Conservation (phyloP, 2,888 invertebrate species). For the Pachydiplax longipennis region DNA sequence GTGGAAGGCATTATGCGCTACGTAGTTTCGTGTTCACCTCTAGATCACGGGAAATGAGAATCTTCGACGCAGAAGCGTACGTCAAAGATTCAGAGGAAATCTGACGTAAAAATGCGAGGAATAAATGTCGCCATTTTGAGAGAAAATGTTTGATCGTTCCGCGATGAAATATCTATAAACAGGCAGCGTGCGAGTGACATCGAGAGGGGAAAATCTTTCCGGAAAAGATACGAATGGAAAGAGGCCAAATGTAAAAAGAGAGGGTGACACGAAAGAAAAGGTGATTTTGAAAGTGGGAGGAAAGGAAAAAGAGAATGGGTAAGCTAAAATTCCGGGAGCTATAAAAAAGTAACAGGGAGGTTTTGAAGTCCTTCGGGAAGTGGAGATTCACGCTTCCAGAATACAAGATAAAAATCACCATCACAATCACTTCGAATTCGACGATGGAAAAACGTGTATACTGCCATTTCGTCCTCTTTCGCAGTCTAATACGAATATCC, state of each 20-base stretch:
- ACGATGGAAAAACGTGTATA: background rate
- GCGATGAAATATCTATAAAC: background rate
- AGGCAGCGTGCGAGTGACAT: background rate
- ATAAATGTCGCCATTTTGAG: background rate
- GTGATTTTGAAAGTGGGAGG: background rate
- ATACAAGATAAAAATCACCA: background rate
- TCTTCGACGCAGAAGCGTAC: background rate
- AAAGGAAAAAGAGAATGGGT: background rate
- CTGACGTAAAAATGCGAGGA: background rate
- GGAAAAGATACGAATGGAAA: background rate
- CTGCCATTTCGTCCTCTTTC: too few species aligned
- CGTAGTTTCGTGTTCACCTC: too few species aligned
- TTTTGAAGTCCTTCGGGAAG: background rate
- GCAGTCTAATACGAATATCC: too few species aligned
- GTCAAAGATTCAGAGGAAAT: background rate
- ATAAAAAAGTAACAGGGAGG: background rate
- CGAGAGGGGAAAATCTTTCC: background rate
- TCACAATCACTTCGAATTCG: background rate
- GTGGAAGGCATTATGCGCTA: too few species aligned
- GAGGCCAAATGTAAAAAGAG: background rate
- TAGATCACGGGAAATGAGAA: too few species aligned
- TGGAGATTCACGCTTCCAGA: background rate
- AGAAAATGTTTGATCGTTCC: background rate
- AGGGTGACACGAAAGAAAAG: background rate
- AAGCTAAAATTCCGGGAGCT: background rate